These are phyloP conservation scores for Sebastes melanostomus DNA, from an alignment of 2,797 vertebrate species.

Conservation along the genomic window DNA sequence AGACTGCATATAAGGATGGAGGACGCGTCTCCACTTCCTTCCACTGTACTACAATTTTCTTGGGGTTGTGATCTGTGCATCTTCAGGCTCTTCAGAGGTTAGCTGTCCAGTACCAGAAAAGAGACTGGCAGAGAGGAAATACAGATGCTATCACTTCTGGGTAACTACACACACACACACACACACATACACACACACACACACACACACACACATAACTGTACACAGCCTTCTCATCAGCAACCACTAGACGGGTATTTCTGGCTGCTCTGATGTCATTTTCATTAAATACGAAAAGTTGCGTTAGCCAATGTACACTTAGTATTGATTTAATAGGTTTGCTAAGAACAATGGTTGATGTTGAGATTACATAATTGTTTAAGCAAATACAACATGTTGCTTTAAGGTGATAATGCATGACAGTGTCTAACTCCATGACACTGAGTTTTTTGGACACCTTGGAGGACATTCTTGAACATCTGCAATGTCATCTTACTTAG, in stretches of 20 bases:
- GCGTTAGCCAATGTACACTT: not conserved
- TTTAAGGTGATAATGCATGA: not conserved
- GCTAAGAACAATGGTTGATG: not conserved
- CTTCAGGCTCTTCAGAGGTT: slow-evolving; percentile 89
- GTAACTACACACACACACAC: slow-evolving; percentile 35
- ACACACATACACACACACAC: not conserved
- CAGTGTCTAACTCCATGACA: not conserved
- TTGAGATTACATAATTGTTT: not conserved
- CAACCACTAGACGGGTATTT: not conserved
- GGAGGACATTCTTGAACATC: not conserved
- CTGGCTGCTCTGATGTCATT: not conserved
- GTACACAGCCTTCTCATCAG: not conserved
- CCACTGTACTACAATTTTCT: too few relatives aligned
- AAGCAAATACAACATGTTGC: not conserved
- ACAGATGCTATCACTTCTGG: slow-evolving; percentile 65
- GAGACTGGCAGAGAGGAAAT: slow-evolving; percentile 86
- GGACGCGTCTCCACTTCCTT: too few relatives aligned
- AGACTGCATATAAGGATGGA: not conserved
- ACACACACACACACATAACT: not conserved
- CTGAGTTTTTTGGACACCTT: not conserved
- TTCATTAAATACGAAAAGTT: not conserved
- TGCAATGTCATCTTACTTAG: not conserved
- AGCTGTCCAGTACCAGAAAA: slow-evolving; percentile 87
- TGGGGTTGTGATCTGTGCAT: not conserved
- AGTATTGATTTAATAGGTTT: not conserved